Base-by-base conservation (phyloP, 1,140 invertebrate species). In the Pinna nobilis region DNA sequence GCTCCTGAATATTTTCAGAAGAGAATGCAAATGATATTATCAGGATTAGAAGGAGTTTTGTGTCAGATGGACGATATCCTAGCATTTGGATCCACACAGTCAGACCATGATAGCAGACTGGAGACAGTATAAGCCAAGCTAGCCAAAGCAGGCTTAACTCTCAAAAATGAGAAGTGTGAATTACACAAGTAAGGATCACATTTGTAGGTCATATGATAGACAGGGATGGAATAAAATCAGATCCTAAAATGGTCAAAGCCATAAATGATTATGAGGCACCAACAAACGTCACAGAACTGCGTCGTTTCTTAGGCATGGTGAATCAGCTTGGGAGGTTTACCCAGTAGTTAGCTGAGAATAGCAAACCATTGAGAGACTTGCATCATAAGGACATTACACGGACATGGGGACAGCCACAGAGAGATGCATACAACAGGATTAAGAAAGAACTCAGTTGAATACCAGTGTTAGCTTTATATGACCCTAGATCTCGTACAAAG, bases 261-360 rank as follows among this genome's bases (percentile, higher is more conserved):
- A 70, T 79, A 1, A 18, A 23, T 11, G 64, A 75, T 1, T 69
- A 78, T 32, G 33, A 37, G 35, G 5, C 37, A 9, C 79, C 77
- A 41, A 59, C 13, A 5, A 59, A 71, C 37, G 44, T 75, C 6
- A 33, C 53, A 9, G 79, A 74, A 35, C 23, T 79, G 15, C 55
- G 49, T 11, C 15, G 65, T 1, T 76, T 76, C 55, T 53, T 88
- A 28, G 86, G 83, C 33, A 81, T 89, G 66, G 73, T 88, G 0
- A 90, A 81, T 20, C 89, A 90, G 70, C 61, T 90, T 32, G 39
- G 51, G 1, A 87, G 81, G 68, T 86, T 85, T 67, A 50, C 47
- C 9, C 53, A 67, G 4, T 64, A 68, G 1, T 30, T 80, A 20
- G 67, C 71, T 11, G 35, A 55, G 6, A 13, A 57, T 30, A 49